These are phyloP conservation scores for Dendrolimus punctatus DNA, from an alignment of 1,140 invertebrate genomes.

Conservation along the genomic window DNA sequence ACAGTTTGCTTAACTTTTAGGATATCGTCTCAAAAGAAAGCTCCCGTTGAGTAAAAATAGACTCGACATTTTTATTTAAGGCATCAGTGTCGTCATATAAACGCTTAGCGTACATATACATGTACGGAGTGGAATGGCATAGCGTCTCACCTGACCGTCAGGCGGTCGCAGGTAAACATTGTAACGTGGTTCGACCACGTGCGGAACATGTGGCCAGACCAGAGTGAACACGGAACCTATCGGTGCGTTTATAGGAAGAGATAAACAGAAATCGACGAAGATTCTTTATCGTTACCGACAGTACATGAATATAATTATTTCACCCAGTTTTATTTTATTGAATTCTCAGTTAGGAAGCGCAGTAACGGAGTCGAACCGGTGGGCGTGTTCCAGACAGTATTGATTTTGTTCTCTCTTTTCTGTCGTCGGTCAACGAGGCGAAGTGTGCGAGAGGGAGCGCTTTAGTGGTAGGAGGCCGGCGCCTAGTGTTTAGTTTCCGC, in stretches of 20 bases:
- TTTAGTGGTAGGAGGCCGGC: constrained; percentile 42
- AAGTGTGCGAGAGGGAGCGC: constrained; percentile 33
- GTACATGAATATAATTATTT: constrained; percentile 52
- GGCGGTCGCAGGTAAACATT: constrained; percentile 62
- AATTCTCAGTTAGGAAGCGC: constrained; percentile 65
- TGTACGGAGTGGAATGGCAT: constrained; percentile 16
- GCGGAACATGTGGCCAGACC: constrained; percentile 35
- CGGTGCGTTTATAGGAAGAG: background rate
- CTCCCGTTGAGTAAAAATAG: constrained; percentile 3
- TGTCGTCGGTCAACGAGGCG: constrained; percentile 27
- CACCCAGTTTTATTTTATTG: constrained; percentile 65
- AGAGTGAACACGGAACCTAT: background rate
- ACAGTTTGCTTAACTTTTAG: constrained; percentile 33
- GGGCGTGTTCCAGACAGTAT: constrained; percentile 67
- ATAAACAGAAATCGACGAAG: constrained; percentile 8
- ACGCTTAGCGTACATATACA: constrained; percentile 20
- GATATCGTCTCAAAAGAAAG: constrained; percentile 12
- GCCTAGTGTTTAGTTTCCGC: constrained; percentile 59
- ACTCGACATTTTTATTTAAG: constrained; percentile 13
- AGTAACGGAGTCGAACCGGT: constrained; percentile 59
- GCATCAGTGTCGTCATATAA: constrained; percentile 15
- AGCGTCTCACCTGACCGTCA: constrained; percentile 57
- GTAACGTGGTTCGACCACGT: constrained; percentile 61
- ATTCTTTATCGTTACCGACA: constrained; percentile 30
- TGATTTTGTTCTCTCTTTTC: constrained; percentile 57